Base-by-base conservation (phyloP, 2,888 invertebrate genomes). In the Drosophila imparisetae region DNA sequence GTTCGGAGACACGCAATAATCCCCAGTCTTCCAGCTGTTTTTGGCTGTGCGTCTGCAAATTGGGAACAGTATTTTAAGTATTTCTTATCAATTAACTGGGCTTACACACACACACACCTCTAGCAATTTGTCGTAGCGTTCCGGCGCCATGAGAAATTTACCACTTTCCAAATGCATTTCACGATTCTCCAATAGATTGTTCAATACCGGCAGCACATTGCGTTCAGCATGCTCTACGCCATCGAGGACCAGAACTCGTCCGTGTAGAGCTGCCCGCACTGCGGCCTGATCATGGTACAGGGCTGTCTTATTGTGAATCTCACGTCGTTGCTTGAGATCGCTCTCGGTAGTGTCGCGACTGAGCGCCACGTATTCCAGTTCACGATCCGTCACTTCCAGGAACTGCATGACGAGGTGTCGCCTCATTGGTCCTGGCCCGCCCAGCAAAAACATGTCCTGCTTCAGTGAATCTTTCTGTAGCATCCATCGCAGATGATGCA, bases 151-250 rank as follows among this genome's bases (percentile, higher is more conserved):
- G 45, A 99, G 94, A 92, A 99, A 97, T 83, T 98, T 94, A 0
- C 99, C 99, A 94, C 99, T 99, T 93, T 99, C 99, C 72, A 99
- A 94, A 93, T 99, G 98, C 98, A 99, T 99, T 93, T 99, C 99
- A 66, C 99, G 94, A 93, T 99, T 99, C 93, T 99, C 99, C 61
- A 99, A 93, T 63, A 99, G 94, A 94, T 99, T 99, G 93, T 99
- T 99, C 48, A 99, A 94, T 55, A 99, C 97, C 40, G 99, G 99
- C 71, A 99, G 93, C 49, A 99, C 99, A 94, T 99, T 99, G 57
- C 99, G 94, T 92, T 99, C 99, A 0, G 98, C 98, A 92, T 99
- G 98, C 94, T 99, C 99, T 65, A 99, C 98, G 2, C 99, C 99
- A 93, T 99, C 99, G 66, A 99, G 94, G 4, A 99, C 94, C 21